phyloP scores from a whole-genome alignment of 2,888 invertebrate species.

The Drosophila atripex region DNA sequence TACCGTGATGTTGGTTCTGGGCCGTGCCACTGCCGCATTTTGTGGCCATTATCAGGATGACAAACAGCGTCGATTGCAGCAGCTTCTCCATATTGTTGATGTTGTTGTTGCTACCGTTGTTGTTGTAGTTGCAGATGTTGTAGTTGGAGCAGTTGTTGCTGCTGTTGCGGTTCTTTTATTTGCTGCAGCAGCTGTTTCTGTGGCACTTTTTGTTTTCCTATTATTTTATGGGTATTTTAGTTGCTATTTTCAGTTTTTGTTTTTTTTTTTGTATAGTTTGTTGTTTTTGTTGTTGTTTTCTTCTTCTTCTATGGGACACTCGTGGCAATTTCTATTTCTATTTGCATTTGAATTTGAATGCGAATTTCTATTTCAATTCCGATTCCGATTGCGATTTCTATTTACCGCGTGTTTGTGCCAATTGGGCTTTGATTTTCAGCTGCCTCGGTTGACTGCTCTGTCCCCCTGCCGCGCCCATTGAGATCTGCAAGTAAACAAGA shows the following conservation, averaged over 20 bases:
- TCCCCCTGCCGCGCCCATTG: conserved; percentile 64
- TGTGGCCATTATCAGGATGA: conserved; percentile 78
- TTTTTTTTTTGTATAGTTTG: conserved; percentile 1
- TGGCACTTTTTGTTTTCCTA: conserved; percentile 35
- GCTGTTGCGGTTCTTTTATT: conserved; percentile 47
- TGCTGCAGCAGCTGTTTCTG: conserved; percentile 40
- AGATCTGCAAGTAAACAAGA: conserved; percentile 70
- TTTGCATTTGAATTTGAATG: conserved; percentile 53
- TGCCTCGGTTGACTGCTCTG: conserved; percentile 44
- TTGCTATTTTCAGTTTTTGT: conserved; percentile 10
- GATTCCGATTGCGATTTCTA: conserved; percentile 47
- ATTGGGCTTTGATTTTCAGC: conserved; percentile 74
- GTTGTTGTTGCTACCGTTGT: conserved; percentile 22
- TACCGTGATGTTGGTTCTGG: conserved; percentile 82
- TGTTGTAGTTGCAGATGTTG: conserved; percentile 4
- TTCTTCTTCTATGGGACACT: conserved; percentile 25
- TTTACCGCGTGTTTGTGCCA: conserved; percentile 66
- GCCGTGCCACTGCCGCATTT: conserved; percentile 77
- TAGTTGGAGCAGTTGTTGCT: conserved; percentile 13
- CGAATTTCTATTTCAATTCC: conserved; percentile 58
- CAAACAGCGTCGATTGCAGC: conserved; percentile 69
- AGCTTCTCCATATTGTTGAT: conserved; percentile 67
- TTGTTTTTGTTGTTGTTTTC: conserved; percentile 20
- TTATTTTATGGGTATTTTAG: conserved; percentile 66
- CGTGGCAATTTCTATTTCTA: conserved; percentile 70